Evolutionary conservation across 2,113 vertebrate genomes (phyloP).

Genomic region (Zapornia atra): DNA sequence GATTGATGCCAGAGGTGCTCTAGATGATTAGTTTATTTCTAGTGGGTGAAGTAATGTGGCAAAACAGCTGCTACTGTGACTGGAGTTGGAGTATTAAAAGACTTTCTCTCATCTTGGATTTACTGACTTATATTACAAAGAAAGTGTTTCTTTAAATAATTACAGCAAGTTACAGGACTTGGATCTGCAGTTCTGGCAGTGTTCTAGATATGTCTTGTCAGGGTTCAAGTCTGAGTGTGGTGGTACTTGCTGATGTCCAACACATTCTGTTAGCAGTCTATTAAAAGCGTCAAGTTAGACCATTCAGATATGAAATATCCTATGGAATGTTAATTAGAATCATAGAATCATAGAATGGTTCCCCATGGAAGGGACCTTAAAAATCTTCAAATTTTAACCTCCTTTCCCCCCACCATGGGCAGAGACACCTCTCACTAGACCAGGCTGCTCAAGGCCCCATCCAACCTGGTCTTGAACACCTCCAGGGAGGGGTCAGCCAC

Average conservation of each 20-base stretch:
- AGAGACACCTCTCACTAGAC: too few species aligned
- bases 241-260: background rate
- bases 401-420: too few species aligned
- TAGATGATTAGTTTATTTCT: constrained; percentile 31
- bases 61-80: constrained; percentile 4
- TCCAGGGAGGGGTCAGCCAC: too few species aligned
- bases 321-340: background rate
- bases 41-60: background rate
- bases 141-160: background rate
- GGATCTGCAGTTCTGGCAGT: background rate
- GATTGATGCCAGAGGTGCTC: background rate
- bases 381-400: too few species aligned
- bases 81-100: background rate
- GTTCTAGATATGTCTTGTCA: background rate
- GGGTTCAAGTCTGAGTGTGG: background rate
- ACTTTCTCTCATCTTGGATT: background rate
- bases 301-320: background rate
- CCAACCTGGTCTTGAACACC: too few species aligned
- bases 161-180: background rate
- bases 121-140: background rate
- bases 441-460: too few species aligned
- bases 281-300: background rate
- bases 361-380: too few species aligned
- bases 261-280: background rate
- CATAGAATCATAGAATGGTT: too few species aligned